Conservation (phyloP, 2,113 vertebrate genomes). For the Grus americana region DNA sequence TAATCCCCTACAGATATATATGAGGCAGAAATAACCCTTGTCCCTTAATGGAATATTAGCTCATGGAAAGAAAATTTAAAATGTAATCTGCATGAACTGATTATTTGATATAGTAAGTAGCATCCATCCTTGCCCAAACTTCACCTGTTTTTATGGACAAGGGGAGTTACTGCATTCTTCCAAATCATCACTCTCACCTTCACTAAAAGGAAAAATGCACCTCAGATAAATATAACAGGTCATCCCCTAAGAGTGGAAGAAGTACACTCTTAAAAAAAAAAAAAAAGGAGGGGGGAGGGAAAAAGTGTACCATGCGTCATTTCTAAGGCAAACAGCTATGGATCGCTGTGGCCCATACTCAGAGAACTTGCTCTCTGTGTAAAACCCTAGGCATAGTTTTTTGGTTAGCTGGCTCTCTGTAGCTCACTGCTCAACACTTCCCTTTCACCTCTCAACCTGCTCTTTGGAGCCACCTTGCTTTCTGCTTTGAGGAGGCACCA, state of each 20-base stretch:
- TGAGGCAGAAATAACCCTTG: constrained; percentile 46
- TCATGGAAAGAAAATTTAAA: constrained; percentile 50
- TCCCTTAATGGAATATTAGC: constrained; percentile 14
- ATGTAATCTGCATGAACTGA: background rate
- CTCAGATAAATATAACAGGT: background rate
- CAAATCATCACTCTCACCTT: background rate
- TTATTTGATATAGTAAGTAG: constrained; percentile 1
- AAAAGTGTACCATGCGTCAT: background rate
- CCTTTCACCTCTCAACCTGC: background rate
- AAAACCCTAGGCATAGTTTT: background rate
- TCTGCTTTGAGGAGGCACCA: background rate
- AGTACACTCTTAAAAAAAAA: background rate
- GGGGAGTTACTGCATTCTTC: background rate
- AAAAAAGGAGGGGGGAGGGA: background rate
- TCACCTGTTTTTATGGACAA: constrained; percentile 26
- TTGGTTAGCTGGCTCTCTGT: background rate
- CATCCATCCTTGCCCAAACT: background rate
- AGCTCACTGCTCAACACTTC: background rate
- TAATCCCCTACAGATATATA: constrained; percentile 28
- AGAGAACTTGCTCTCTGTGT: background rate
- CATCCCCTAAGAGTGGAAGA: background rate
- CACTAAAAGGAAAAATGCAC: background rate
- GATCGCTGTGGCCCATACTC: background rate
- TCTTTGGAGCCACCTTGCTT: background rate
- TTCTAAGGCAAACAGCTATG: background rate